Percentiles rank a stretch among this genome's conserved stretches.
phyloP scores from a whole-genome alignment of 2,888 invertebrate genomes.

The Entomobrya proxima region DNA sequence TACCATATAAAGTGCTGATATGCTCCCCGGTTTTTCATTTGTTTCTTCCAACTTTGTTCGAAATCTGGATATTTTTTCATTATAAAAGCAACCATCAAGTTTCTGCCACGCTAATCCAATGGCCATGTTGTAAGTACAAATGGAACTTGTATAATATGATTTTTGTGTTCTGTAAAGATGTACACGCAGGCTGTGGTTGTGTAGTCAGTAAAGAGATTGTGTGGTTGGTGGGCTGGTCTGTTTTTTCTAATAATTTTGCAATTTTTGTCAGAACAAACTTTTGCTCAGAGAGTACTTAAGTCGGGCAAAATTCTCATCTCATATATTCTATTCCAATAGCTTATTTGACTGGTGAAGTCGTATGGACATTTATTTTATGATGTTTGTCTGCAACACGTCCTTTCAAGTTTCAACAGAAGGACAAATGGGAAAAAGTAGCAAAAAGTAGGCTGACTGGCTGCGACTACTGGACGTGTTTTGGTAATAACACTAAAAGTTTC shows the following conservation, averaged over 20 bases:
- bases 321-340: conserved; percentile 45
- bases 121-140: not conserved
- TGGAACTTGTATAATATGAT: no score
- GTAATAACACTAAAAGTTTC: not conserved
- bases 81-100: conserved; percentile 9
- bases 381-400: conserved; percentile 28
- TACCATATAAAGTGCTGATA: not conserved
- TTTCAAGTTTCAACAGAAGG: not conserved
- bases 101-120: conserved; percentile 36
- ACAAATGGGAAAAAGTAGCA: conserved; percentile 3
- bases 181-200: not conserved
- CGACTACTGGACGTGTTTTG: not conserved
- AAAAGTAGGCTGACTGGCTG: conserved; percentile 33
- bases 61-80: not conserved
- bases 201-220: conserved; percentile 6
- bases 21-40: conserved; percentile 48
- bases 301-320: conserved; percentile 28
- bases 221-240: conserved; percentile 11
- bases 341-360: conserved; percentile 19
- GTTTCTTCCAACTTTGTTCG: conserved; percentile 24
- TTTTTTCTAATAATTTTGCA: not conserved
- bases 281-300: not conserved
- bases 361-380: conserved; percentile 44
- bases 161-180: no score
- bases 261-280: not conserved